These are phyloP conservation scores for Acromyrmex heyeri DNA, from an alignment of 1,140 invertebrate genomes.

Conservation along the genomic window DNA sequence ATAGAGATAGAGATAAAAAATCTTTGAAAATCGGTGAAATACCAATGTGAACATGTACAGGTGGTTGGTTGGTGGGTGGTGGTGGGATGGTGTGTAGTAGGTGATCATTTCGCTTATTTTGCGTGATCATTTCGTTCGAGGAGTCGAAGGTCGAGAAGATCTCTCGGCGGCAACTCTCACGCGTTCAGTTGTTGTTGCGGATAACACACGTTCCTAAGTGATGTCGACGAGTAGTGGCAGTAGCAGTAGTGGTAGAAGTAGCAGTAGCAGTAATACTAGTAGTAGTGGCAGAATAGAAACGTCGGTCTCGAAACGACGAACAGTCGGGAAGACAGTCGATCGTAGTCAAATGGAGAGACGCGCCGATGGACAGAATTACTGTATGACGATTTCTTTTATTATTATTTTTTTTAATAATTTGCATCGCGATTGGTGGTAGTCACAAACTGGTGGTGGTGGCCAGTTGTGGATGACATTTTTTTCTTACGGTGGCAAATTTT, in stretches of 20 bases:
- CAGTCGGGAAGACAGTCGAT: constrained; percentile 53
- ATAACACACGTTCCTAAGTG: constrained; percentile 81
- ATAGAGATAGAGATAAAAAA: constrained; percentile 81
- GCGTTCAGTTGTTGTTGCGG: constrained; percentile 83
- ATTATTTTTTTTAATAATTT: constrained; percentile 11
- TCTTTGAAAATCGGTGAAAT: constrained; percentile 86
- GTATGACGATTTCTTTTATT: constrained; percentile 18
- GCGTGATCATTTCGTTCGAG: constrained; percentile 38
- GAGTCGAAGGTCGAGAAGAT: constrained; percentile 54
- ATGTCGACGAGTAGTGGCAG: constrained; percentile 84
- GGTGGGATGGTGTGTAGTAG: constrained; percentile 86
- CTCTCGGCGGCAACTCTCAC: constrained; percentile 55
- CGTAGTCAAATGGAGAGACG: constrained; percentile 52
- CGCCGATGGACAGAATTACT: constrained; percentile 43
- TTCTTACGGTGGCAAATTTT: constrained; percentile 45
- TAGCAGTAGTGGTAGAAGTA: constrained; percentile 77
- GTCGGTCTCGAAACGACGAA: constrained; percentile 56
- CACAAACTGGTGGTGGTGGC: constrained; percentile 32
- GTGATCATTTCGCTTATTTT: constrained; percentile 84
- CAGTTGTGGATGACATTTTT: constrained; percentile 26
- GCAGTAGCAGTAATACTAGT: constrained; percentile 81
- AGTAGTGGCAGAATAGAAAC: constrained; percentile 79
- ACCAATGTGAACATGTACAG: constrained; percentile 87
- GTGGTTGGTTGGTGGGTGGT: constrained; percentile 85
- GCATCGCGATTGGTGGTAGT: constrained; percentile 28